Evolutionary conservation across 2,113 vertebrate species (phyloP).

Genomic region (Rhinogobius similis): DNA sequence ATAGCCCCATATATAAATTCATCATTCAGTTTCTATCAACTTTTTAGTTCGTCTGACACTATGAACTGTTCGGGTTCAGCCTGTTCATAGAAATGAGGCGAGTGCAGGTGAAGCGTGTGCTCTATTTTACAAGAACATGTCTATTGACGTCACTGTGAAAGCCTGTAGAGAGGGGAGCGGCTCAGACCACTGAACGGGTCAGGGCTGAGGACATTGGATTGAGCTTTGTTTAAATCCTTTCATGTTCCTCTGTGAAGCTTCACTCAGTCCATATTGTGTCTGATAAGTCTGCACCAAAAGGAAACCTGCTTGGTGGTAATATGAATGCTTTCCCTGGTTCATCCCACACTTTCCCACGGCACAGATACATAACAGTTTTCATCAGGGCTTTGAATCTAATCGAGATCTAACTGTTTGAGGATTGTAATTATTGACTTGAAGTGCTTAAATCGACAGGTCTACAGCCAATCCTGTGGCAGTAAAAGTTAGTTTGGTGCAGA

Average conservation of each 20-base stretch:
- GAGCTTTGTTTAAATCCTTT: constrained; percentile 3
- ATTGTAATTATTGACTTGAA: neutral
- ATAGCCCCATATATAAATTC: no score
- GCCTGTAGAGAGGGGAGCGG: neutral
- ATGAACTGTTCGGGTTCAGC: neutral
- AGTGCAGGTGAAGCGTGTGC: constrained; percentile 1
- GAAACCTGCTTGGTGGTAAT: neutral
- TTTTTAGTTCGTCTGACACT: neutral
- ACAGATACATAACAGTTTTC: neutral
- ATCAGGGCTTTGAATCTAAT: neutral
- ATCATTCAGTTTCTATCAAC: no score
- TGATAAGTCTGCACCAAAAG: neutral
- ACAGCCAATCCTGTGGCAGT: neutral
- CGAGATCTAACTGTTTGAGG: neutral
- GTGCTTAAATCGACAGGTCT: neutral
- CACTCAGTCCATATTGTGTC: neutral
- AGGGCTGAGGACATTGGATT: neutral
- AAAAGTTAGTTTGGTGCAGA: neutral
- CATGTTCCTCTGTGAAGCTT: constrained; percentile 12
- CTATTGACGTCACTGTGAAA: neutral
- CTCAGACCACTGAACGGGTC: neutral
- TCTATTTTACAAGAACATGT: neutral
- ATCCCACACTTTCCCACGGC: neutral
- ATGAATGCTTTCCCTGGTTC: neutral
- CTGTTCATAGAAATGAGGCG: neutral